Conservation (phyloP, 2,113 vertebrate species). For the Natator depressus region DNA sequence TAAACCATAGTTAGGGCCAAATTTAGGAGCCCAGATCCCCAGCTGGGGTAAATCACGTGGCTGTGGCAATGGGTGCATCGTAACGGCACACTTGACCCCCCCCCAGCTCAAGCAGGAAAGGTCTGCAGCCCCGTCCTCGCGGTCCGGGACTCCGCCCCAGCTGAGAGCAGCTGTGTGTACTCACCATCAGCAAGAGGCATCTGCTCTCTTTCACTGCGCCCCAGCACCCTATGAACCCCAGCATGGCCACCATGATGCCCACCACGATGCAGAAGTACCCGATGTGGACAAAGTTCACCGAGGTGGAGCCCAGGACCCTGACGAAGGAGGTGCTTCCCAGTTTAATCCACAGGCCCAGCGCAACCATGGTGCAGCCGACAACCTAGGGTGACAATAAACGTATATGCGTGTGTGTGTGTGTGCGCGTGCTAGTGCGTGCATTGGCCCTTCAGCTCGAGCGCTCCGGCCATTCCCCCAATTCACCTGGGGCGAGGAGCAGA, state of each 20-base stretch:
- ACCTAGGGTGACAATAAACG: conserved; percentile 26
- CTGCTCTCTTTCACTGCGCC: conserved; percentile 12
- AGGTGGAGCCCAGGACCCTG: conserved; percentile 6
- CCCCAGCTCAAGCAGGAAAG: not conserved
- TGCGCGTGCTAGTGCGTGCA: not conserved
- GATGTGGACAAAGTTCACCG: not conserved
- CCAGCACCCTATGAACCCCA: not conserved
- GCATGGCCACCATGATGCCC: not conserved
- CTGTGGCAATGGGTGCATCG: not conserved
- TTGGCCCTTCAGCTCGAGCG: too few relatives aligned
- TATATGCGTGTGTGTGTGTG: not conserved
- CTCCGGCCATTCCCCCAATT: not conserved
- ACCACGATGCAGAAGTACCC: conserved; percentile 15
- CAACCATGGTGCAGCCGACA: conserved; percentile 18
- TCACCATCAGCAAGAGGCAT: not conserved
- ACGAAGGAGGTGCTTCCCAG: conserved; percentile 1
- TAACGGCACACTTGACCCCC: not conserved
- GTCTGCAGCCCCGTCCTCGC: too few relatives aligned
- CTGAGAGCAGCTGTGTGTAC: not conserved
- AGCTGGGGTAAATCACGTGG: not conserved
- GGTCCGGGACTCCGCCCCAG: not conserved
- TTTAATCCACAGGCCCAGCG: conserved; percentile 32
- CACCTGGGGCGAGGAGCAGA: not conserved
- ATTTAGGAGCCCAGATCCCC: too few relatives aligned
- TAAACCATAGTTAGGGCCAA: not conserved